phyloP scores from a whole-genome alignment of 2,888 invertebrate genomes.

The Azorinus chamasolen region DNA sequence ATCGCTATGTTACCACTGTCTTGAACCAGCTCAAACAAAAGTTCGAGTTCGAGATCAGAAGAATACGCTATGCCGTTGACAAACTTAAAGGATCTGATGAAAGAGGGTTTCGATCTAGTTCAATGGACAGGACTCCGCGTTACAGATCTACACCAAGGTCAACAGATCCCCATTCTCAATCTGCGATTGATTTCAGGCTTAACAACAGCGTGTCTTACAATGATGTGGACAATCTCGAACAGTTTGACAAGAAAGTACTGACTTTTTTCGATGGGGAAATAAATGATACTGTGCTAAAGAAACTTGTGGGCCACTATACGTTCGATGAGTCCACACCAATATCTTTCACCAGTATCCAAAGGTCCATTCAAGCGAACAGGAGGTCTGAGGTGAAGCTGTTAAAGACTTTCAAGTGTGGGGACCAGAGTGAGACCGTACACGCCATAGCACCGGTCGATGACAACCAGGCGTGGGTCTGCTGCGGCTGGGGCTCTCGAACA shows the following conservation, averaged over 20 bases:
- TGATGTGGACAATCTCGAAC: slow-evolving; percentile 29
- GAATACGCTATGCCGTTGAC: slow-evolving; percentile 46
- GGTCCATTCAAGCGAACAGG: slow-evolving; percentile 42
- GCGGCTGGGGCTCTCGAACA: slow-evolving; percentile 67
- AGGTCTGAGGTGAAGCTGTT: slow-evolving; percentile 59
- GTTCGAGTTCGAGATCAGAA: slow-evolving; percentile 50
- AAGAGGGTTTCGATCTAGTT: slow-evolving; percentile 22
- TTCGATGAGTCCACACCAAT: slow-evolving; percentile 49
- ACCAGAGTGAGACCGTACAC: slow-evolving; percentile 63
- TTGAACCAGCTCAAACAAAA: slow-evolving; percentile 46
- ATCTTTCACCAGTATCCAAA: slow-evolving; percentile 45
- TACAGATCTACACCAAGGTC: slow-evolving; percentile 56
- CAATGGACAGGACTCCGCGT: slow-evolving; percentile 36
- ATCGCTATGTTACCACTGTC: slow-evolving; percentile 43
- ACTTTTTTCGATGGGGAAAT: slow-evolving; percentile 57
- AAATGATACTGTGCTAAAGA: slow-evolving; percentile 39
- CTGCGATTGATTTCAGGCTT: slow-evolving; percentile 34
- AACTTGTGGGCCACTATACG: slow-evolving; percentile 47
- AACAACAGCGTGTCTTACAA: slow-evolving; percentile 17
- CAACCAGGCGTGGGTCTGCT: slow-evolving; percentile 65
- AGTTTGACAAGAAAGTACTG: slow-evolving; percentile 50
- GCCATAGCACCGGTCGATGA: slow-evolving; percentile 66
- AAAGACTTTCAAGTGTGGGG: slow-evolving; percentile 51
- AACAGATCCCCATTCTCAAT: neutral
- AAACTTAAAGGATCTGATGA: slow-evolving; percentile 34